These are phyloP conservation scores for Sarcoramphus papa DNA, from an alignment of 2,797 vertebrate species.

Conservation along the genomic window DNA sequence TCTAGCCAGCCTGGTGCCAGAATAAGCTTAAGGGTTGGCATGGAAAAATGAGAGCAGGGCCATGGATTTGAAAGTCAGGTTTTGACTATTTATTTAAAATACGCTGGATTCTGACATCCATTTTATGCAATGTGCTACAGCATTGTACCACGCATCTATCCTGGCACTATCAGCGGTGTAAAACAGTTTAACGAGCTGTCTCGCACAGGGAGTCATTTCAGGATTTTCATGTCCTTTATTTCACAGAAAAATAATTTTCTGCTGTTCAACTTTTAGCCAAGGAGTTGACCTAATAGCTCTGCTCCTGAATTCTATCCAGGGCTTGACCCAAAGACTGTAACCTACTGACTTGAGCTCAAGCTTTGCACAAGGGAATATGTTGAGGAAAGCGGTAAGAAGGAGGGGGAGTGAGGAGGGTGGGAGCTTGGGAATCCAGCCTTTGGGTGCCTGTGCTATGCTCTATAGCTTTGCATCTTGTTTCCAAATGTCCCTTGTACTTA, in stretches of 20 bases:
- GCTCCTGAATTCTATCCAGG: not conserved
- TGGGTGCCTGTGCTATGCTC: not conserved
- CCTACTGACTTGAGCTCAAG: not conserved
- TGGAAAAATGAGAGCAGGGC: not conserved
- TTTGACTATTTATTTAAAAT: not conserved
- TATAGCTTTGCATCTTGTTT: not conserved
- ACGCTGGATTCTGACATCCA: not conserved
- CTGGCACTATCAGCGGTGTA: not conserved
- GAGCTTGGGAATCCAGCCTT: not conserved
- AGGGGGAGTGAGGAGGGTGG: not conserved
- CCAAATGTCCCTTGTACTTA: not conserved
- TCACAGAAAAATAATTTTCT: not conserved
- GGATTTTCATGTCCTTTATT: not conserved
- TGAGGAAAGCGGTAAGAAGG: not conserved
- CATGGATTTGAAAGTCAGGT: not conserved
- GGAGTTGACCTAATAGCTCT: not conserved
- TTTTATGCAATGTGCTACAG: too few relatives aligned
- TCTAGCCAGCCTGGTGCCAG: not conserved
- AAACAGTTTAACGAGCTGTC: accelerated
- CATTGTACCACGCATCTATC: too few relatives aligned
- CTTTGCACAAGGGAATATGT: not conserved
- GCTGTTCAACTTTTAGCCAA: not conserved
- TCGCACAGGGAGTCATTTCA: not conserved
- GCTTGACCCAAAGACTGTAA: not conserved
- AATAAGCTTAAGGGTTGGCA: not conserved